Base-by-base conservation (phyloP, 2,113 vertebrate genomes). In the Eudyptes chrysolophus region DNA sequence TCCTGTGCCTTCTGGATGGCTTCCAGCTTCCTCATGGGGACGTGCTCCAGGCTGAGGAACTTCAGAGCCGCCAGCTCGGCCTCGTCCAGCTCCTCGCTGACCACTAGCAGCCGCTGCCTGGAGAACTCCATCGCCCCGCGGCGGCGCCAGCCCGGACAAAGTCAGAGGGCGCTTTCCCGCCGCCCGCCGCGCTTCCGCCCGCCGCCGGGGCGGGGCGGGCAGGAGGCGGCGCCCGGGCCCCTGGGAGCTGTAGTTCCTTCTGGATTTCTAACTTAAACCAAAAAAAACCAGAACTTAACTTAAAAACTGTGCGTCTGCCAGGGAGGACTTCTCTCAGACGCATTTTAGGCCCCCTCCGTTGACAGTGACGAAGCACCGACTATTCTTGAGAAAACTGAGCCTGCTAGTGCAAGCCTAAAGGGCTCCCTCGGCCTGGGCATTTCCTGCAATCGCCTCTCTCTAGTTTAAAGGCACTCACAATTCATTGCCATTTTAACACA, bases 41-140 rank as follows among this genome's bases (percentile, higher is more conserved):
- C 60, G 52, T 95, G 2, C 3, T 98, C 96, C 91, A 91, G 48
- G 96, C 97, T 96, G 38, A 98, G 96, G 84, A 98, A 98, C 52
- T 98, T 98, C 58, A 98, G 96, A 55, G 92, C 94, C 2, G 10
- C 82, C 62, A 98, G 22, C 21, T 98, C 98, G 1, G 87, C 70
- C 9, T 54, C 70, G 38, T 2, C 87, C 66, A 98, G 90, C 17
- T 96, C 84, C 24, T 98, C 94, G 48, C 92, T 82, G 44, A 98
- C 84, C 0, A 22, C 10, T 52, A 96, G 58, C 65, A 96, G 84
- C 81, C 1, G 34, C 8, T 4, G 24, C 57, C 86, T 9, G 0
- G 71, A 49, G 8, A 82, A 14, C 65, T 40, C 96, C 96, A 97
- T 95, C 6, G 51, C 52, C 3, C 6, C 3, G 4, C 10, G 10